These are phyloP conservation scores for Odontophorus gujanensis DNA, from an alignment of 2,113 vertebrate species.

Conservation along the genomic window DNA sequence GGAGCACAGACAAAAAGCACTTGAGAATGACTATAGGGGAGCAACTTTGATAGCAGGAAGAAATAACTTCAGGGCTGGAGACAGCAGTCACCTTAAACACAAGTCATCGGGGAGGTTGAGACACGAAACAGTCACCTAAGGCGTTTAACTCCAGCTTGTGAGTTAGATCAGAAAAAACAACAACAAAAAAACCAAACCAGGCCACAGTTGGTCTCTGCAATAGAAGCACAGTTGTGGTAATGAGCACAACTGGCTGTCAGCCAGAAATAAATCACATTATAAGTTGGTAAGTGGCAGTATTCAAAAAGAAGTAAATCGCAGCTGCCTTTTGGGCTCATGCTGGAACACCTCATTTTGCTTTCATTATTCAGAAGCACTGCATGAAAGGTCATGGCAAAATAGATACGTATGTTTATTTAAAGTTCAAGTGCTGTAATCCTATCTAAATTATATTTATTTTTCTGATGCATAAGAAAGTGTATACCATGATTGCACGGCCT, in stretches of 20 bases:
- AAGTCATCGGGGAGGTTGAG: background rate
- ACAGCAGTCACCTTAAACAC: background rate
- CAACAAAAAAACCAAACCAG: background rate
- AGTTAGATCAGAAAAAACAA: background rate
- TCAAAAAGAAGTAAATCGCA: background rate
- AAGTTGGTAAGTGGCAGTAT: background rate
- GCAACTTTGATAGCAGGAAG: background rate
- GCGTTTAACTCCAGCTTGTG: background rate
- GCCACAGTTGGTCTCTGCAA: background rate
- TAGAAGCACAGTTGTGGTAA: background rate
- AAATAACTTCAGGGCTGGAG: background rate
- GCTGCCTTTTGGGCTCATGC: background rate
- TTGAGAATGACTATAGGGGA: background rate
- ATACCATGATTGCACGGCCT: background rate
- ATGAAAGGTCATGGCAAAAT: background rate
- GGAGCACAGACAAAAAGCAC: background rate
- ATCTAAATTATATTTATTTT: background rate
- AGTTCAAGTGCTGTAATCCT: slow-evolving; percentile 16
- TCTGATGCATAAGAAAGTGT: background rate
- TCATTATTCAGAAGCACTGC: background rate
- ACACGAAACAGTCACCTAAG: background rate
- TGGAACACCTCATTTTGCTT: background rate
- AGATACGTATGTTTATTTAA: background rate
- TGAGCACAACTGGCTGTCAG: background rate
- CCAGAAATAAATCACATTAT: slow-evolving; percentile 6